Evolutionary conservation across 2,888 invertebrate genomes (phyloP).

Genomic region (Beris morrisii): DNA sequence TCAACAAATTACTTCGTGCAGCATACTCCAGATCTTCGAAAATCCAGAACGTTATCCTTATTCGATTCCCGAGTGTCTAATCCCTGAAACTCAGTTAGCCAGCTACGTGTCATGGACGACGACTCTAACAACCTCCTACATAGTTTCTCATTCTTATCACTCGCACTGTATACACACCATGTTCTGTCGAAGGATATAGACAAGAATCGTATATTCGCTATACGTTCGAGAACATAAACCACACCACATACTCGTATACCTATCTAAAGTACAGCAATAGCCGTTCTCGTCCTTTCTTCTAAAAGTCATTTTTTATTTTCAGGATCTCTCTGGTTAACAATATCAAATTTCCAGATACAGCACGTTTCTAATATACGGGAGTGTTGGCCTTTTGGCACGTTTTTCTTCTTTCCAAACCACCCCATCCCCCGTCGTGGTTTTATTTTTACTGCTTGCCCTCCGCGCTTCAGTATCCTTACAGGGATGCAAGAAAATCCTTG

Average conservation of each 20-base stretch:
- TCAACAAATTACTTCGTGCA: conserved; percentile 20
- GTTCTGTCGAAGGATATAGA: too few species aligned
- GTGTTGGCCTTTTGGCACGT: conserved; percentile 40
- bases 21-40: conserved; percentile 12
- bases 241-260: too few species aligned
- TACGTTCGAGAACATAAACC: too few species aligned
- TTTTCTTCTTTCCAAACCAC: conserved; percentile 26
- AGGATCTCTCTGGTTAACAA: conserved; percentile 35
- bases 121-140: conserved; percentile 4
- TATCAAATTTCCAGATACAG: conserved; percentile 51
- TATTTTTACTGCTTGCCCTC: conserved; percentile 17
- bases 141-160: background rate
- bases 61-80: conserved; percentile 30
- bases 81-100: conserved; percentile 28
- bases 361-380: conserved; percentile 52
- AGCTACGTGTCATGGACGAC: conserved; percentile 21
- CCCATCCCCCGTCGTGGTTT: conserved; percentile 33
- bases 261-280: conserved; percentile 12
- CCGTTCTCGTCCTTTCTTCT: conserved; percentile 12
- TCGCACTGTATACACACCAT: too few species aligned
- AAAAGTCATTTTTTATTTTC: conserved; percentile 32
- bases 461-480: conserved; percentile 1
- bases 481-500: background rate
- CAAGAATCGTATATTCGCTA: too few species aligned
- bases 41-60: conserved; percentile 26